Conservation (phyloP, 2,888 invertebrate species). For the Pseudanteris insignis region DNA sequence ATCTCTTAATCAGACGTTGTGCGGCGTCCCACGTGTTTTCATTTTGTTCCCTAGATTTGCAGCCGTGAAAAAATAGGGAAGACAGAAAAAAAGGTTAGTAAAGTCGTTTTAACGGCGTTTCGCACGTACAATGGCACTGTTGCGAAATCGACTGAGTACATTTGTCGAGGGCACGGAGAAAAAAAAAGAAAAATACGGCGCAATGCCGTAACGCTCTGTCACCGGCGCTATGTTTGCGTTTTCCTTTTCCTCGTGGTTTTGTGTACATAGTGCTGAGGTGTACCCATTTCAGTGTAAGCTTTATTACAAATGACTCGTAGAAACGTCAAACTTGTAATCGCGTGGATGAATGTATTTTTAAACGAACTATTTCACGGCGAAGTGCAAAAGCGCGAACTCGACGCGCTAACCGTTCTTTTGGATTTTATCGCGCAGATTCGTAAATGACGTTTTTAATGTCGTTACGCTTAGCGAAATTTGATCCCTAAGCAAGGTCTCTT, state of each 20-base stretch:
- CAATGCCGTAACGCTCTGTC: constrained; percentile 18
- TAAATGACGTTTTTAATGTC: too few relatives aligned
- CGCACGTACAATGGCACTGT: constrained; percentile 17
- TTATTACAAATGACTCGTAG: constrained; percentile 22
- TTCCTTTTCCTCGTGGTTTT: constrained; percentile 31
- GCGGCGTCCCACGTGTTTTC: neutral
- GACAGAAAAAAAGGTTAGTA: constrained; percentile 1
- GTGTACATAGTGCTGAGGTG: constrained; percentile 22
- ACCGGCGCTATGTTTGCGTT: constrained; percentile 26
- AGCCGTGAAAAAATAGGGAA: constrained; percentile 3
- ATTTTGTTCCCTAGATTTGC: neutral
- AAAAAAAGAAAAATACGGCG: constrained; percentile 17
- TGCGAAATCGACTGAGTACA: constrained; percentile 20
- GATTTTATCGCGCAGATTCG: too few relatives aligned
- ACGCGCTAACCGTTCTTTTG: neutral
- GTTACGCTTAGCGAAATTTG: too few relatives aligned
- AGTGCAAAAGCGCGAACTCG: constrained; percentile 2
- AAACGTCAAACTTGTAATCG: constrained; percentile 10
- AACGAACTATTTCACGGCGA: too few relatives aligned
- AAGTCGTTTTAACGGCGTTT: constrained; percentile 15
- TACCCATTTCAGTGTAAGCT: constrained; percentile 7
- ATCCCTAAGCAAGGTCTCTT: too few relatives aligned
- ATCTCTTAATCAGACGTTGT: too few relatives aligned
- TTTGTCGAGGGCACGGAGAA: constrained; percentile 15
- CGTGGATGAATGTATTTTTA: constrained; percentile 12